Evolutionary conservation across 1,140 invertebrate genomes (phyloP).

Genomic region (Bombus polaris): DNA sequence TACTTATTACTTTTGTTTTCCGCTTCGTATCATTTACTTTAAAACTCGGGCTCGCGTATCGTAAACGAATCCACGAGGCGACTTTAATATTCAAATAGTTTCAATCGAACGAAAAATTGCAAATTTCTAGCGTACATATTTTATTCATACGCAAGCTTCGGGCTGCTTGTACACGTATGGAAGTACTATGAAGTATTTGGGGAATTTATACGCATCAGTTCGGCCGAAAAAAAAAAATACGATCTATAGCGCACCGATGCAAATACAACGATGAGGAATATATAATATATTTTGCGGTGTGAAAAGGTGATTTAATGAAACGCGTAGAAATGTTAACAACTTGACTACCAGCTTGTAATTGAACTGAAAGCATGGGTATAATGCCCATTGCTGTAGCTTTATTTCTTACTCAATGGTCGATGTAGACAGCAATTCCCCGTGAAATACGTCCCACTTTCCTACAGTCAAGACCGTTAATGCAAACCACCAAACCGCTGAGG

Average conservation of each 20-base stretch:
- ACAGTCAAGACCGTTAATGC: conserved; percentile 69
- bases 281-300: conserved; percentile 4
- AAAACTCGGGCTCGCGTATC: not conserved
- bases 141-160: conserved; percentile 19
- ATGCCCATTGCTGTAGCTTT: conserved; percentile 60
- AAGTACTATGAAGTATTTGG: conserved; percentile 7
- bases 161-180: not conserved
- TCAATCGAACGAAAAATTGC: conserved; percentile 16
- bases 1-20: no score
- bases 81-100: conserved; percentile 25
- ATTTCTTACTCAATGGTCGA: conserved; percentile 68
- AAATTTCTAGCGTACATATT: conserved; percentile 14
- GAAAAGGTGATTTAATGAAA: conserved; percentile 58
- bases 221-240: not conserved
- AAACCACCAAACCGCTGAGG: conserved; percentile 65
- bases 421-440: conserved; percentile 68
- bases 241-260: not conserved
- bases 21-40: not conserved
- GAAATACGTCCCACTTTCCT: conserved; percentile 65
- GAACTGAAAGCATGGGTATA: conserved; percentile 65
- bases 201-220: conserved; percentile 5
- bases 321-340: conserved; percentile 60
- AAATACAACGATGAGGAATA: conserved; percentile 19
- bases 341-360: conserved; percentile 62
- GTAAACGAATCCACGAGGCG: not conserved